Evolutionary conservation across 2,797 vertebrate genomes (phyloP), one percentile per base, ranked within the genome.

Genomic region (Cossypha caffra): DNA sequence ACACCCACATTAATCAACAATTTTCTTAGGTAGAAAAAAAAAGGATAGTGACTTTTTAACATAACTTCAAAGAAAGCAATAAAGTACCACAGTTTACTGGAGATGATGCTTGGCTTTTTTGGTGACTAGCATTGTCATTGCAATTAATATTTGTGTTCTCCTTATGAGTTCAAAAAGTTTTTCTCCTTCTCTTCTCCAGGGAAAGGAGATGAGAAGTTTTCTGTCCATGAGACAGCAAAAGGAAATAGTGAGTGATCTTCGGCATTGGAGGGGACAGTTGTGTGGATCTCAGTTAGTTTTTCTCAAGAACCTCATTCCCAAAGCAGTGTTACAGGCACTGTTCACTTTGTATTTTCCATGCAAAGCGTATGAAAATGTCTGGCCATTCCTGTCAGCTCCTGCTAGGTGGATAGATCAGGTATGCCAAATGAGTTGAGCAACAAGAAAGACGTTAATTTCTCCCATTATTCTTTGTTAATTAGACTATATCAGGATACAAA

Each of bases 251-350:
- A 35, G 16, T 38, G 21, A 57, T 17, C 8, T 66, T 52, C 37
- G 24, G 25, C 3, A 1, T 7, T 48, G n/a, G 20, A 45, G 4
- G 4, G 8, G 6, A 51, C 51, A 40, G 17, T 15, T 54, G 0
- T 50, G 16, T 35, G 11, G 19, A 55, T 81, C 29, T 5, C 7
- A 57, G 47, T 33, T 40, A 26, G 20, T 66, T 77, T 81, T 81
- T 33, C 23, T 66, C 38, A 68, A 47, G 28, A 87, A 48, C 3
- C 4, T 69, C 48, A 24, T 61, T 90, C 38, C 23, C 20, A 42
- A 77, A 71, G 35, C 10, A 28, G 23, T 17, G 11, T 47, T 66
- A 15, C 25, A 54, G 66, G 17, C 10, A 33, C 19, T 73, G 17
- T 33, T 69, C 33, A 20, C 14, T 68, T 76, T n/a, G 7, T 55